Percentiles rank a stretch among this genome's conserved stretches.
Evolutionary conservation across 2,113 vertebrate genomes (phyloP).

Genomic region (Argyrosomus japonicus): DNA sequence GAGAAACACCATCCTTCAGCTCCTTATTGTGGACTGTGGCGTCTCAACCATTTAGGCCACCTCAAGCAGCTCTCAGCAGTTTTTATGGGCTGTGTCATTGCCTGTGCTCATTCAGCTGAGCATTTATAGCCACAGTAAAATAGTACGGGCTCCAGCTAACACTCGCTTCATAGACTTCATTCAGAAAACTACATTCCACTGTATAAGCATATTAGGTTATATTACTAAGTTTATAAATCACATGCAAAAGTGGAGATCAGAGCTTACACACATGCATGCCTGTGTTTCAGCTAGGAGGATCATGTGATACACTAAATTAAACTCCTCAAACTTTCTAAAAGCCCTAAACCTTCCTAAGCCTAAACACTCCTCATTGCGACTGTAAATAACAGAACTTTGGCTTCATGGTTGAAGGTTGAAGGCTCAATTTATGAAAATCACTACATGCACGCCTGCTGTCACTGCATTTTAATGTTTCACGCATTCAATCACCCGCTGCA

Average conservation of each 20-base stretch:
- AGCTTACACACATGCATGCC: not conserved
- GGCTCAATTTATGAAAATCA: no score
- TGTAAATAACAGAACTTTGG: no score
- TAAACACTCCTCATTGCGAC: no score
- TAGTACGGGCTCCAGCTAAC: slow-evolving; percentile 19
- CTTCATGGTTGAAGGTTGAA: no score
- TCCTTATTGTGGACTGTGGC: not conserved
- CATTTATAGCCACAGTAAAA: slow-evolving; percentile 57
- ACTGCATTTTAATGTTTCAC: no score
- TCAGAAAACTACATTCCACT: slow-evolving; percentile 59
- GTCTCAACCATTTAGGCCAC: slow-evolving; percentile 26
- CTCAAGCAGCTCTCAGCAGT: slow-evolving; percentile 13
- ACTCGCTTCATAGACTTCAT: slow-evolving; percentile 41
- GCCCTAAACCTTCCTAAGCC: no score
- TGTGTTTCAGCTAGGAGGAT: not conserved
- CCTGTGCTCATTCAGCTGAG: slow-evolving; percentile 42
- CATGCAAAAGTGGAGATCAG: not conserved
- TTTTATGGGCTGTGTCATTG: slow-evolving; percentile 58
- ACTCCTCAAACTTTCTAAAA: not conserved
- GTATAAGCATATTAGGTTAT: slow-evolving; percentile 27
- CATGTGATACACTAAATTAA: no score
- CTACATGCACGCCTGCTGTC: no score
- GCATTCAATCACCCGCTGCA: no score
- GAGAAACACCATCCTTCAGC: not conserved
- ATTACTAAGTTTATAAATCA: slow-evolving; percentile 38